Evolutionary conservation across 2,888 invertebrate genomes (phyloP).

Genomic region (Drosophila differens): DNA sequence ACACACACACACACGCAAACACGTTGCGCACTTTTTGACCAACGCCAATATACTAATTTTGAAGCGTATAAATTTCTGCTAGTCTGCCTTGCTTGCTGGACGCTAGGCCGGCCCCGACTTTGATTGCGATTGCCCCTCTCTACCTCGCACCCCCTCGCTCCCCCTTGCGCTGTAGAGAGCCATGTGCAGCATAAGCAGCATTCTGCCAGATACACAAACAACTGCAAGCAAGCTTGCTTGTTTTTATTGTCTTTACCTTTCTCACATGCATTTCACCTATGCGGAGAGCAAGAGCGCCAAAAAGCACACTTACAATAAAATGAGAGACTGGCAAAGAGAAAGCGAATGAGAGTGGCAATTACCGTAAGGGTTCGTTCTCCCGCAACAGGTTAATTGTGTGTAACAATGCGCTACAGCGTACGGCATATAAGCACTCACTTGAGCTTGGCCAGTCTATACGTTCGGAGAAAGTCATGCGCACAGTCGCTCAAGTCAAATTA

Average conservation of each 20-base stretch:
- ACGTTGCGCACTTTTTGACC: slow-evolving; percentile 71
- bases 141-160: not conserved
- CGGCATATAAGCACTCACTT: slow-evolving; percentile 25
- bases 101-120: slow-evolving; percentile 42
- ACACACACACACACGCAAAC: slow-evolving; percentile 27
- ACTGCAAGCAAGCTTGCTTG: slow-evolving; percentile 51
- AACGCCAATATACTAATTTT: slow-evolving; percentile 69
- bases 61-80: slow-evolving; percentile 51
- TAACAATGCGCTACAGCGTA: slow-evolving; percentile 38
- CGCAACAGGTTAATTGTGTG: slow-evolving; percentile 70
- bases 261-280: slow-evolving; percentile 32
- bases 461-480: slow-evolving; percentile 59
- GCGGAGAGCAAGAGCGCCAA: slow-evolving; percentile 24
- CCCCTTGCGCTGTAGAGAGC: slow-evolving; percentile 21
- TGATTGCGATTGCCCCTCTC: slow-evolving; percentile 37
- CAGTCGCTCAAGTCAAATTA: slow-evolving; percentile 15
- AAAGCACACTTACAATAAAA: slow-evolving; percentile 16
- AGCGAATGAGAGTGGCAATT: slow-evolving; percentile 7
- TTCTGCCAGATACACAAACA: slow-evolving; percentile 61
- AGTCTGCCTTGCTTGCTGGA: slow-evolving; percentile 55
- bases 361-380: slow-evolving; percentile 36
- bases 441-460: slow-evolving; percentile 21
- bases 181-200: slow-evolving; percentile 69
- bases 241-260: slow-evolving; percentile 37
- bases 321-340: slow-evolving; percentile 13